Percentiles rank a stretch among this genome's conserved stretches.
phyloP scores from a whole-genome alignment of 2,113 vertebrate genomes.

The Podarcis muralis region DNA sequence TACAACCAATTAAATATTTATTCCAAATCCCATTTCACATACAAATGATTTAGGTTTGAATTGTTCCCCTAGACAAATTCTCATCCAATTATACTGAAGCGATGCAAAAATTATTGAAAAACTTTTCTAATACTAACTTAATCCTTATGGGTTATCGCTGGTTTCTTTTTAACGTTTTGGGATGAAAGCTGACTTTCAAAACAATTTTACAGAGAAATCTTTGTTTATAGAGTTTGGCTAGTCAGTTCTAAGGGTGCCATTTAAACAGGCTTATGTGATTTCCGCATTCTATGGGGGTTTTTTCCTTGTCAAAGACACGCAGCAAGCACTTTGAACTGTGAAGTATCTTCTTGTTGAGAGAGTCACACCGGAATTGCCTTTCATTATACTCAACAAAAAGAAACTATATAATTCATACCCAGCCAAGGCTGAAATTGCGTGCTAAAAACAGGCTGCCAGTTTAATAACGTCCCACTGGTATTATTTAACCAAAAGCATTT shows the following conservation, averaged over 20 bases:
- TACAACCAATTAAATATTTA: neutral
- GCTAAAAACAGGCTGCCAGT: neutral
- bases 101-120: neutral
- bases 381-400: neutral
- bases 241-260: neutral
- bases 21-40: neutral
- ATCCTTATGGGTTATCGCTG: neutral
- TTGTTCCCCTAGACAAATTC: neutral
- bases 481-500: neutral
- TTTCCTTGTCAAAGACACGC: neutral
- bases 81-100: neutral
- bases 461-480: neutral
- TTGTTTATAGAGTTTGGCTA: neutral
- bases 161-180: neutral
- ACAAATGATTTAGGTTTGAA: neutral
- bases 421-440: slow-evolving; percentile 3
- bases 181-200: neutral
- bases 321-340: neutral
- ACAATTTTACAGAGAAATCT: neutral
- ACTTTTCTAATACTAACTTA: neutral
- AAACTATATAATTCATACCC: neutral
- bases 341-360: neutral
- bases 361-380: neutral
- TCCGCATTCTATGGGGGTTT: neutral
- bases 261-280: neutral